Evolutionary conservation across 2,113 vertebrate genomes (phyloP).

Genomic region (Eclectus roratus): DNA sequence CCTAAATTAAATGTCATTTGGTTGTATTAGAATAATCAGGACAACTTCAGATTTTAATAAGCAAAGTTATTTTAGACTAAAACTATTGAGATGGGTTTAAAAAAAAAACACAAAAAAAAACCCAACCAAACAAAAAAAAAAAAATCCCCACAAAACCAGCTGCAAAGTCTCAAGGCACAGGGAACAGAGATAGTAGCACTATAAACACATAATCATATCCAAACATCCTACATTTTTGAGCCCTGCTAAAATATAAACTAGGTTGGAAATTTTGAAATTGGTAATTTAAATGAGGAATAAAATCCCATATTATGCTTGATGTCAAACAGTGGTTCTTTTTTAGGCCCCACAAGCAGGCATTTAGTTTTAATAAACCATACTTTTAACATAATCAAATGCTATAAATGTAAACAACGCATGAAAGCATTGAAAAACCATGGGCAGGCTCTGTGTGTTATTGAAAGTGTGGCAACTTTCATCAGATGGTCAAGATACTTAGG

Average conservation of each 20-base stretch:
- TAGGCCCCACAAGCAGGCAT: not conserved
- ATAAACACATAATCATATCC: not conserved
- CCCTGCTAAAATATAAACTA: not conserved
- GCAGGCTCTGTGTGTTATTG: not conserved
- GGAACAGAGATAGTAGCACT: not conserved
- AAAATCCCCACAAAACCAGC: not conserved
- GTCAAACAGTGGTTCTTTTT: not conserved
- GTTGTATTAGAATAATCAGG: conserved; percentile 69
- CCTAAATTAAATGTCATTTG: conserved; percentile 76
- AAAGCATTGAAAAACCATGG: not conserved
- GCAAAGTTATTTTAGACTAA: conserved; percentile 53
- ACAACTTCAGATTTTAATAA: conserved; percentile 71
- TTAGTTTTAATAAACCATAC: not conserved
- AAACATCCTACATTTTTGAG: not conserved
- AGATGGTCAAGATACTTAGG: not conserved
- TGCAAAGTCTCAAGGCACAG: not conserved
- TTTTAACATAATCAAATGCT: not conserved
- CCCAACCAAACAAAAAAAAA: not conserved
- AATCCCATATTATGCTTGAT: not conserved
- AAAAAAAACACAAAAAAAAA: not conserved
- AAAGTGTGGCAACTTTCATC: not conserved
- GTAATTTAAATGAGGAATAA: not conserved
- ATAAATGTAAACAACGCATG: not conserved
- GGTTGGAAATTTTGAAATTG: not conserved
- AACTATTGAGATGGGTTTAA: not conserved